Evolutionary conservation across 1,140 invertebrate species (phyloP), one percentile per base, ranked within the genome.

Genomic region (Caenorhabditis brenneri): DNA sequence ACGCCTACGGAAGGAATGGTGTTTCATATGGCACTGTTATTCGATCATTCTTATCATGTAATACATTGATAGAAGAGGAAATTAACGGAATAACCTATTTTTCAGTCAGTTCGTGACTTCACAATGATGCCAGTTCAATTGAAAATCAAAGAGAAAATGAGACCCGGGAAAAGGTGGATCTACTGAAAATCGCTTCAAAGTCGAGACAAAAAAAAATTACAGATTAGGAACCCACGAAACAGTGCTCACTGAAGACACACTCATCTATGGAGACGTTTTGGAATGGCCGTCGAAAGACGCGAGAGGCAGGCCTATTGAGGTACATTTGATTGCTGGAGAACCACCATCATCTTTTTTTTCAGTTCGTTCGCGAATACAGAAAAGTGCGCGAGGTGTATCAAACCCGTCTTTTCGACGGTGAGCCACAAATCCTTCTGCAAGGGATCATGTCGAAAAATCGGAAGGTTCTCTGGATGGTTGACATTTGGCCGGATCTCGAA

Each of bases 361-460:
- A 74, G 36, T 10, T 42, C 7, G 36, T 74, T 12, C 12, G 22
- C 10, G n/a, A 74, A 3, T 46, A 46, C 10, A 46, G 0, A 24
- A 12, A 29, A 46, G n/a, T 74, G 7, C 22, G 10, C 15, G 29
- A n/a, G 1, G 58, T n/a, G n/a, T 74, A 46, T 12, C 10, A n/a
- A 22, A 24, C 36, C 0, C 33, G 65, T 19, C 33, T 74, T 24
- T 42, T 6, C 22, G 36, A 74, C 33, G 65, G 65, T 9, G 36
- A 74, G 22, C 24, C 65, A 9, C 65, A 74, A 24, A 33, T 74
- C n/a, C 65, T 74, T 9, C n/a, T 74, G 6, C 65, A 39, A 2
- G 65, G 65, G 24, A 74, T 74, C 12, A 74, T 74, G 65, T 74
- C 65, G 16, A 42, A 22, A 31, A 46, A 74, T 74, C 65, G 65